These are phyloP conservation scores for Cosmorhoe ocellata DNA, from an alignment of 2,888 invertebrate species.

Conservation along the genomic window DNA sequence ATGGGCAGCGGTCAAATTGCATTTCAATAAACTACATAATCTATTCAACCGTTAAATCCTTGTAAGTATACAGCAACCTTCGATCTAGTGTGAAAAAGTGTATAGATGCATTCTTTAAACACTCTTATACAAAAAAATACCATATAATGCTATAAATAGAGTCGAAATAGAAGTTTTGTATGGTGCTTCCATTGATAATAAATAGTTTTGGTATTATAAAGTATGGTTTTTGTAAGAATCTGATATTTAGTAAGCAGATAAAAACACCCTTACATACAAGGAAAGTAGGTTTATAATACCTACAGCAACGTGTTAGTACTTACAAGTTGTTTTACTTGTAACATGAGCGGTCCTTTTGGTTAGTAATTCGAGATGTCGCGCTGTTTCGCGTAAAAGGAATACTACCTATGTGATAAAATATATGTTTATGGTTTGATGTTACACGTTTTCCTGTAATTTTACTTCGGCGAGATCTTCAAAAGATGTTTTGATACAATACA, in stretches of 20 bases:
- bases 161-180: not conserved
- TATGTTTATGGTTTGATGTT: conserved; percentile 18
- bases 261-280: too few relatives aligned
- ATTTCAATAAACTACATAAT: conserved; percentile 34
- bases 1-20: conserved; percentile 39
- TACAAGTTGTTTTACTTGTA: not conserved
- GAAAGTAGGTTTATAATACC: too few relatives aligned
- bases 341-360: conserved; percentile 15
- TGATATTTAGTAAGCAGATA: too few relatives aligned
- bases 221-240: too few relatives aligned
- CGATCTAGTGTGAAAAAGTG: conserved; percentile 1
- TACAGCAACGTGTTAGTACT: too few relatives aligned
- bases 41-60: conserved; percentile 39
- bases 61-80: conserved; percentile 20
- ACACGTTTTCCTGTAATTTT: conserved; percentile 9
- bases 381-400: conserved; percentile 23
- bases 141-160: not conserved
- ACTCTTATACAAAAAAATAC: not conserved
- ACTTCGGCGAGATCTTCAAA: not conserved
- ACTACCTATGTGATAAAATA: conserved; percentile 21
- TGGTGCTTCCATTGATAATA: too few relatives aligned
- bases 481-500: not conserved
- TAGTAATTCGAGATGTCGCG: conserved; percentile 27
- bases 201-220: too few relatives aligned
- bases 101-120: not conserved